Conservation (phyloP, 2,888 invertebrate genomes). For the Epistrophella euchroma region DNA sequence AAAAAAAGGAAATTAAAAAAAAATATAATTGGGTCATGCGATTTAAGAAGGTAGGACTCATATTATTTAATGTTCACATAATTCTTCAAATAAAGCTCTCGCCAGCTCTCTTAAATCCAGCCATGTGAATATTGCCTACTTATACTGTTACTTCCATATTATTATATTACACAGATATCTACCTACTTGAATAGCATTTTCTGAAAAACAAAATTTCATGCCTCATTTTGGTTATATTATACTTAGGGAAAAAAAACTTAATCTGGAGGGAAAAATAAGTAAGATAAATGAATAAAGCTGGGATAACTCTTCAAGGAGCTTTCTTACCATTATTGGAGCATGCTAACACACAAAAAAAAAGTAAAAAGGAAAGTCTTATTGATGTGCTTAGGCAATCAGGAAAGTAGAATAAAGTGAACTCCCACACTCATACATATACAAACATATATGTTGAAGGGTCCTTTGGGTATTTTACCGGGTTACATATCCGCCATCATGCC, state of each 20-base stretch:
- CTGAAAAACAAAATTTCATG: slow-evolving; percentile 17
- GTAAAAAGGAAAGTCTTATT: slow-evolving; percentile 16
- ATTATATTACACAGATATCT: background rate
- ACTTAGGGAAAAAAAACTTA: slow-evolving; percentile 13
- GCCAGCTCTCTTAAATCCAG: background rate
- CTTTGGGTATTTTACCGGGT: slow-evolving; percentile 6
- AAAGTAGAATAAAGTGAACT: slow-evolving; percentile 24
- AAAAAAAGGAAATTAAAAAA: background rate
- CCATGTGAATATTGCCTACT: slow-evolving; percentile 32
- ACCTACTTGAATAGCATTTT: background rate
- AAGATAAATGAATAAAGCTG: slow-evolving; percentile 54
- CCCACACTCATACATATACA: background rate
- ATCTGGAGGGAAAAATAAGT: slow-evolving; percentile 56
- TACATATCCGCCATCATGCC: no score
- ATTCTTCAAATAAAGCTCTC: slow-evolving; percentile 13
- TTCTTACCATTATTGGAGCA: background rate
- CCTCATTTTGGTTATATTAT: slow-evolving; percentile 19
- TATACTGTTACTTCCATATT: slow-evolving; percentile 2
- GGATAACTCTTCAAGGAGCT: slow-evolving; percentile 41
- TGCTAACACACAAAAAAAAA: background rate
- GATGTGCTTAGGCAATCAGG: slow-evolving; percentile 45
- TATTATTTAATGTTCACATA: slow-evolving; percentile 38
- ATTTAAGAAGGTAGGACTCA: slow-evolving; percentile 24
- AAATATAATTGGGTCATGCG: slow-evolving; percentile 47
- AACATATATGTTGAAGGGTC: slow-evolving; percentile 21